Evolutionary conservation across 2,888 invertebrate species (phyloP).

Genomic region (Oscheius sp.): DNA sequence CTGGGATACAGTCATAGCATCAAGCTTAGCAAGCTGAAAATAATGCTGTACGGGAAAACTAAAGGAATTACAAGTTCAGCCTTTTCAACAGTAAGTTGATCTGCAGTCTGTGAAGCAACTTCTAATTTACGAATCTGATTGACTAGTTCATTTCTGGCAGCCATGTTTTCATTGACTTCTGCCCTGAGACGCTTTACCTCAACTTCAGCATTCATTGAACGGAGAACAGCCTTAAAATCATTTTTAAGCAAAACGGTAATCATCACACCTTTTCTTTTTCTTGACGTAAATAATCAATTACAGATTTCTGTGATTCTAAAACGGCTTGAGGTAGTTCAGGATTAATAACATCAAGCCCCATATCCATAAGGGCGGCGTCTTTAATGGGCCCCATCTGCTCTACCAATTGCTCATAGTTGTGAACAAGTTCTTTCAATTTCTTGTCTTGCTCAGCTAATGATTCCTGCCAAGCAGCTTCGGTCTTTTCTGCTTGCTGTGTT

Average conservation of each 20-base stretch:
- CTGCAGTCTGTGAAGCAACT: slow-evolving; percentile 38
- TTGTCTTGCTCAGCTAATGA: slow-evolving; percentile 42
- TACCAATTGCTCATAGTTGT: slow-evolving; percentile 42
- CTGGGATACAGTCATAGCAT: slow-evolving; percentile 40
- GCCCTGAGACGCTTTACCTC: slow-evolving; percentile 50
- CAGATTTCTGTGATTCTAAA: slow-evolving; percentile 36
- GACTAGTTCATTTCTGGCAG: slow-evolving; percentile 40
- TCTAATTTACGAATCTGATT: slow-evolving; percentile 43
- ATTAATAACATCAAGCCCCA: slow-evolving; percentile 1
- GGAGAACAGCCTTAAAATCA: slow-evolving; percentile 38
- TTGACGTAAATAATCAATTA: slow-evolving; percentile 46
- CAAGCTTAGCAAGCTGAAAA: slow-evolving; percentile 43
- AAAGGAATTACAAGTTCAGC: slow-evolving; percentile 39
- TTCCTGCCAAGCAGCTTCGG: slow-evolving; percentile 21
- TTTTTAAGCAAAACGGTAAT: not conserved
- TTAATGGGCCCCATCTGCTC: slow-evolving; percentile 6
- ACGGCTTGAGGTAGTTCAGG: slow-evolving; percentile 27
- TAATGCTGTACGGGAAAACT: not conserved
- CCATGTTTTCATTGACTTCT: slow-evolving; percentile 46
- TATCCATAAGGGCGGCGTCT: slow-evolving; percentile 11
- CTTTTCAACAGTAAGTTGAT: slow-evolving; percentile 40
- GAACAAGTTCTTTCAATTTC: slow-evolving; percentile 37
- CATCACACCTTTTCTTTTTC: slow-evolving; percentile 41
- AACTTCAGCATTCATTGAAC: slow-evolving; percentile 57
- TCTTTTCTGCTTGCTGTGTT: slow-evolving; percentile 29